Evolutionary conservation across 2,113 vertebrate species (phyloP), one percentile per base, ranked within the genome.

Genomic region (Craseonycteris thonglongyai): DNA sequence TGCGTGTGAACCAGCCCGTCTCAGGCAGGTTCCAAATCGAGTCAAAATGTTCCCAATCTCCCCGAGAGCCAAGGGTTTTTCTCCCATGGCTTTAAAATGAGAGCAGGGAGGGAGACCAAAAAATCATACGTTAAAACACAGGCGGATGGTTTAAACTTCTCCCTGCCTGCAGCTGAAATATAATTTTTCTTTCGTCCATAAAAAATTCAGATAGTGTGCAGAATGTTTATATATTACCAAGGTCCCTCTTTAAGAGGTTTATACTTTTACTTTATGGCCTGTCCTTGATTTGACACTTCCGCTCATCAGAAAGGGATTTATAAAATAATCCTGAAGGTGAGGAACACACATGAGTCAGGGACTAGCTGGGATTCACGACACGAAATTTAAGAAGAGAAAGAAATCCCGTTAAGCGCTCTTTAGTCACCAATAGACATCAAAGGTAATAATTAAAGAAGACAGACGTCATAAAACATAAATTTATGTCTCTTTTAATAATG

Each of bases 351-450:
- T 98, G 98, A 98, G 98, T 98, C 98, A 98, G 98, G 96, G 98
- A 98, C 98, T 98, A 95, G 98, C 98, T 97, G 97, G 98, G 98
- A 98, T 98, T 98, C 98, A 98, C 97, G 98, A 98, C 96, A 96
- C 97, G 98, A 98, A 99, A 98, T 98, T 98, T 98, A 98, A 98
- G 98, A 98, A 98, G 98, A 98, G 98, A 98, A 96, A 98, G 98
- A 98, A 98, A 98, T 98, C 98, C 98, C 98, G 98, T 98, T 99
- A 99, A 99, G 98, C 98, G 98, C 98, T 98, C 98, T 98, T 99
- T 98, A 99, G 98, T 98, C 98, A 98, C 98, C 98, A 98, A 98
- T 98, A 98, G 98, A 98, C 98, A 99, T 99, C 98, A 99, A 99
- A 99, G 98, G 98, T 98, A 99, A 99, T 99, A 98, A 99, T 99